Percentiles rank a stretch among this genome's conserved stretches.
These are phyloP conservation scores for Malachius bipustulatus DNA, from an alignment of 2,888 invertebrate species.

Conservation along the genomic window DNA sequence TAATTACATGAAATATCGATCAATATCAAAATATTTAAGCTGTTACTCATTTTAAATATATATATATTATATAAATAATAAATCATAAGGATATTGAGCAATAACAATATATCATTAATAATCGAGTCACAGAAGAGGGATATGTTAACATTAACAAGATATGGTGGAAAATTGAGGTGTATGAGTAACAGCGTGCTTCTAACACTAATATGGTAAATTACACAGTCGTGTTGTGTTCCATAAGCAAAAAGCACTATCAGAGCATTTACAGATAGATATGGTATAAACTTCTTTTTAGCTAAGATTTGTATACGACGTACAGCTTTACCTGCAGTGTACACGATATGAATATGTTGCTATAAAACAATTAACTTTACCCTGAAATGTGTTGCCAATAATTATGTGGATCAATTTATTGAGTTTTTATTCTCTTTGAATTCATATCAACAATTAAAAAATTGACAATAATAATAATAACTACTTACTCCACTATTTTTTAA, in stretches of 20 bases:
- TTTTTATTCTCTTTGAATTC: no score
- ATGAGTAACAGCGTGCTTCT: conserved; percentile 33
- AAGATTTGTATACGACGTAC: conserved; percentile 1
- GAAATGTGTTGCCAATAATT: conserved; percentile 30
- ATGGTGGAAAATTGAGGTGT: background rate
- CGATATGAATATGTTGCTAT: background rate
- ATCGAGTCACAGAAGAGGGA: no score
- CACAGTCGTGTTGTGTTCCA: conserved; percentile 38
- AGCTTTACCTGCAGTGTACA: background rate
- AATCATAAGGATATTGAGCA: no score
- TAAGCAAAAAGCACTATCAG: conserved; percentile 37
- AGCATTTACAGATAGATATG: conserved; percentile 33
- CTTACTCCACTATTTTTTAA: no score
- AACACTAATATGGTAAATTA: conserved; percentile 32
- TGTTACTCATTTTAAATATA: conserved; percentile 32
- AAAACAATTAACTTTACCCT: conserved; percentile 26
- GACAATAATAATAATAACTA: no score
- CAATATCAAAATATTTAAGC: conserved; percentile 30
- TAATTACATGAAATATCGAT: conserved; percentile 16
- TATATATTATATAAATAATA: no score
- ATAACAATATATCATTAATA: no score
- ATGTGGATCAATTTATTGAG: no score
- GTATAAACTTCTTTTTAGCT: conserved; percentile 25
- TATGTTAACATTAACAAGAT: conserved; percentile 11
- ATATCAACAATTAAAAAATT: no score